Evolutionary conservation across 2,113 vertebrate species (phyloP), one percentile per base, ranked within the genome.

Genomic region (Dasyornis broadbenti): DNA sequence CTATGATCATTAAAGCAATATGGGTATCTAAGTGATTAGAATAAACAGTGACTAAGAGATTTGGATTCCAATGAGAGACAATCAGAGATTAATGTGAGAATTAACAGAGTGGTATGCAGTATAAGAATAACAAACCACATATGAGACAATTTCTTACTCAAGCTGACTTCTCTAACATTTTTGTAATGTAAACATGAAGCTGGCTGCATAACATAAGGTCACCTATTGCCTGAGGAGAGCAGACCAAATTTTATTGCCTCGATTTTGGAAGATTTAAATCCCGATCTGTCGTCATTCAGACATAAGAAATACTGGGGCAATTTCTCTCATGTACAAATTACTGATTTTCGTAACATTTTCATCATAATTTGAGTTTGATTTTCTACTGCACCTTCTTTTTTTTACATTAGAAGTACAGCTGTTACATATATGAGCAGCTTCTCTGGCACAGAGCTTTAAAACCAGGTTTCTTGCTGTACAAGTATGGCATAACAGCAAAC

Each of bases 261-360:
- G 90, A 93, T 97, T 97, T 94, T 75, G 33, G 61, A 80, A 94
- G 66, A 71, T 88, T 86, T 66, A 73, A 44, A 72, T 92, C 8
- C 40, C 5, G 4, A 87, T 73, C 61, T 72, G 13, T 93, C 64
- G 82, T 95, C 91, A 93, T 84, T 69, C 33, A 75, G 47, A 90
- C 45, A 16, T 65, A 89, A 86, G 90, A 91, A 89, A 85, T 89
- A 59, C 68, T 53, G 21, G 15, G 91, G 69, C 83, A 85, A 89
- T 94, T 95, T 94, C 66, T 91, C 72, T 91, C 69, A 63, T 65
- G 61, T 81, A 76, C 13, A 77, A 83, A 66, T 91, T 95, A 94
- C 50, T 84, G 92, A 88, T 77, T 96, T 95, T 95, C 69, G 78
- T 91, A 95, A 92, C 22, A 85, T 97, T 97, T 97, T 97, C 92